phyloP scores from a whole-genome alignment of 2,888 invertebrate genomes.

The Oligia strigilis region DNA sequence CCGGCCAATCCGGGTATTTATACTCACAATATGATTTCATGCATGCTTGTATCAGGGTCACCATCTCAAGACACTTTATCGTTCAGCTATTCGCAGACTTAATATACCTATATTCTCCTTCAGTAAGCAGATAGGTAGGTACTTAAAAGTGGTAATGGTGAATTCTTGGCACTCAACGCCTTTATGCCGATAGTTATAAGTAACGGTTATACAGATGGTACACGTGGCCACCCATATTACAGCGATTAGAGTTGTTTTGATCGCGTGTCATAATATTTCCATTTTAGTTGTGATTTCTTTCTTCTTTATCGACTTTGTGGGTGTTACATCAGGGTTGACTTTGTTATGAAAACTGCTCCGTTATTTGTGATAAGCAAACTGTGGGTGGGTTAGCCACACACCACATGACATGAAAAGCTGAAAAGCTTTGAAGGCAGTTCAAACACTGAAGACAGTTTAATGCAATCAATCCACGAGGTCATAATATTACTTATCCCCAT shows the following conservation, averaged over 20 bases:
- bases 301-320: conserved; percentile 19
- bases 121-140: conserved; percentile 36
- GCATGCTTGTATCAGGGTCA: conserved; percentile 32
- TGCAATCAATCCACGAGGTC: not conserved
- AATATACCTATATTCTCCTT: conserved; percentile 26
- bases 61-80: conserved; percentile 25
- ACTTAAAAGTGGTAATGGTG: conserved; percentile 41
- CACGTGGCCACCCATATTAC: conserved; percentile 40
- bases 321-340: conserved; percentile 21
- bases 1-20: conserved; percentile 7
- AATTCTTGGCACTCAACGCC: conserved; percentile 59
- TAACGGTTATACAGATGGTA: conserved; percentile 38
- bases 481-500: not conserved
- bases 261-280: conserved; percentile 53
- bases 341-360: conserved; percentile 16
- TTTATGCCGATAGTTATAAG: conserved; percentile 46
- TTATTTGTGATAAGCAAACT: conserved; percentile 7
- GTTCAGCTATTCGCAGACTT: conserved; percentile 21
- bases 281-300: conserved; percentile 24
- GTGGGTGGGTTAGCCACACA: conserved; percentile 19
- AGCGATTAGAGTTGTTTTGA: conserved; percentile 42
- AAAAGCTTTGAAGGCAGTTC: not conserved
- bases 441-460: not conserved
- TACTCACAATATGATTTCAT: conserved; percentile 9
- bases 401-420: too few relatives aligned